Base-by-base conservation (phyloP, 2,113 vertebrate species). In the Regulus satrapa region DNA sequence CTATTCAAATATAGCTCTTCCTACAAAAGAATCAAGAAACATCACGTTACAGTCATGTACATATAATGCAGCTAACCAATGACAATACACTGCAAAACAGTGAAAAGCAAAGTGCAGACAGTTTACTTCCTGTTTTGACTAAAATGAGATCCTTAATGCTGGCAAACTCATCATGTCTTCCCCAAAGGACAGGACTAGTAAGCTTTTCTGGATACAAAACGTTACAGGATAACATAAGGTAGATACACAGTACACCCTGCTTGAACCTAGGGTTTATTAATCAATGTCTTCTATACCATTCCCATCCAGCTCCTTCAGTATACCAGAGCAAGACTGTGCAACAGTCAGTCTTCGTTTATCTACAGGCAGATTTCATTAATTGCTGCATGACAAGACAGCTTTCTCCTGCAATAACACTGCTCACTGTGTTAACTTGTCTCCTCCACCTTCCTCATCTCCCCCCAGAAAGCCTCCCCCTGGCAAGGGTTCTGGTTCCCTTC, bases 1-100 rank as follows among this genome's bases (percentile, higher is more conserved):
- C 36, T 94, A 83, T 16, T 85, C n/a, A 91, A 76, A 91, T 79
- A 86, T 11, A 79, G 66, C 40, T 82, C 71, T 61, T 85, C 40
- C 69, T 83, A 61, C n/a, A 79, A 80, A 59, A 85, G 28, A 62
- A 48, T 85, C 32, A 77, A 78, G 69, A 76, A 88, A 71, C 16
- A 71, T 77, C 18, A 46, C 1, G 32, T 58, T 84, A 77, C 41
- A 67, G 24, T 69, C 45, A 71, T 8, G 25, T 23, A 91, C 24
- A 63, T 25, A 54, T 77, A 87, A 80, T 9, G 34, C 46, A 74
- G 61, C 55, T 48, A 87, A 40, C 32, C 61, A 66, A 55, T 6
- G 34, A 75, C 41, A 85, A 46, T 9, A 73, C 36, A 26, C 76
- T 77, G 64, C 59, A 69, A 29, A 62, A 58, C 6, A 69, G 63